These are phyloP conservation scores for Syrrhaptes paradoxus DNA, from an alignment of 2,113 vertebrate species.

Conservation along the genomic window DNA sequence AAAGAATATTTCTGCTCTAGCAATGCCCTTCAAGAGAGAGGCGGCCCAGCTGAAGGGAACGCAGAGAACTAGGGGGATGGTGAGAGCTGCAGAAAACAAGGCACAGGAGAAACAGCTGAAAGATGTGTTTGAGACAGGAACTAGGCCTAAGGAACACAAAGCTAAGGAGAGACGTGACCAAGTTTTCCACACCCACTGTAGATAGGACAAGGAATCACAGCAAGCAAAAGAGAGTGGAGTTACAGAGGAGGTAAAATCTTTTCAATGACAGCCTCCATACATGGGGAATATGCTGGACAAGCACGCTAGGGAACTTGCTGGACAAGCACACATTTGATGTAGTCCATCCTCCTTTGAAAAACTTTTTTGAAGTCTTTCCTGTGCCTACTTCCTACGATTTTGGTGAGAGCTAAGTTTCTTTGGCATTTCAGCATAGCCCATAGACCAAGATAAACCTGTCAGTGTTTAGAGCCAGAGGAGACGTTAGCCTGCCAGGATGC, in stretches of 20 bases:
- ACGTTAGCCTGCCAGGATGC: neutral
- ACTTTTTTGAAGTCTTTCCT: neutral
- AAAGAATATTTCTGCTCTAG: neutral
- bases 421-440: neutral
- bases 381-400: neutral
- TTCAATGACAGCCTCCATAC: neutral
- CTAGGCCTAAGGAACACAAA: neutral
- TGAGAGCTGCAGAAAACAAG: neutral
- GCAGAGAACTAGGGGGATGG: neutral
- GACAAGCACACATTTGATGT: neutral
- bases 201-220: neutral
- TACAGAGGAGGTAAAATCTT: neutral
- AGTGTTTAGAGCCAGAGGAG: neutral
- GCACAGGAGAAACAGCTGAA: neutral
- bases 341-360: neutral
- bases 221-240: neutral
- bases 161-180: neutral
- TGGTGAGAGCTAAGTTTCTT: neutral
- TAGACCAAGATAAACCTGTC: constrained; percentile 1
- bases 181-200: neutral
- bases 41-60: neutral
- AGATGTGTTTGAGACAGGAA: neutral
- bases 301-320: neutral
- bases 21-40: neutral
- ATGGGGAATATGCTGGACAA: neutral